A percentile compares a stretch with the other conserved stretches of the same genome.
These are phyloP conservation scores for Danaus melanippus DNA, from an alignment of 1,140 invertebrate genomes.

Conservation along the genomic window DNA sequence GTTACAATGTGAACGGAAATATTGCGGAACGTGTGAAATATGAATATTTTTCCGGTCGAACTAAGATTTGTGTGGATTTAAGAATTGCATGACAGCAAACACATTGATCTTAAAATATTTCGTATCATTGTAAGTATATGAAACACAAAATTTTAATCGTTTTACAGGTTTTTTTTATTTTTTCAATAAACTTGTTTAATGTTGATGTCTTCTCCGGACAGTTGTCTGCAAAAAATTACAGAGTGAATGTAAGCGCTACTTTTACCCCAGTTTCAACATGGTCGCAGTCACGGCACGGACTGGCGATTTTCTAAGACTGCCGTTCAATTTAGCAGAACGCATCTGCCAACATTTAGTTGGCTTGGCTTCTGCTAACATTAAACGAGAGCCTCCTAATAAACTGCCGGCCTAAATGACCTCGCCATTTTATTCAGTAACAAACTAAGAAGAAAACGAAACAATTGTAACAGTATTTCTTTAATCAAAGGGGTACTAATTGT, in stretches of 20 bases:
- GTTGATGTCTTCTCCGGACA: slow-evolving; percentile 29
- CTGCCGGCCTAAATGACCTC: slow-evolving; percentile 18
- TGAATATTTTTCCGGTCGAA: slow-evolving; percentile 48
- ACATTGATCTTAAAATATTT: slow-evolving; percentile 28
- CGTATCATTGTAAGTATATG: slow-evolving; percentile 17
- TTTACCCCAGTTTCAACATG: slow-evolving; percentile 43
- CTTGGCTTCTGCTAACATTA: slow-evolving; percentile 27
- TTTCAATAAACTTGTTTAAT: slow-evolving; percentile 33
- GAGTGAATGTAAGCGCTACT: slow-evolving; percentile 38
- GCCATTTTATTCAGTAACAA: slow-evolving; percentile 7
- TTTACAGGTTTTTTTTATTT: too few relatives aligned
- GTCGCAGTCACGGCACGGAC: slow-evolving; percentile 46
- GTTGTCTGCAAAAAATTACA: slow-evolving; percentile 49
- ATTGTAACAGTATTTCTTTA: slow-evolving; percentile 21
- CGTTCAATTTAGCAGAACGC: slow-evolving; percentile 52
- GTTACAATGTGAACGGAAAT: slow-evolving; percentile 52
- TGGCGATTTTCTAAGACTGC: slow-evolving; percentile 39
- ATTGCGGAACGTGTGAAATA: slow-evolving; percentile 47
- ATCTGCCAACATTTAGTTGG: slow-evolving; percentile 42
- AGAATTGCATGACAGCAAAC: slow-evolving; percentile 30
- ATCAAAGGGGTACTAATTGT: slow-evolving; percentile 52
- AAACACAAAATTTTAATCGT: slow-evolving; percentile 17
- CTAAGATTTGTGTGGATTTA: slow-evolving; percentile 14
- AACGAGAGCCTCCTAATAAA: slow-evolving; percentile 27
- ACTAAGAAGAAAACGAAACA: slow-evolving; percentile 15